These are phyloP conservation scores for Drosophila sp. DNA, from an alignment of 1,140 invertebrate species.

Conservation along the genomic window DNA sequence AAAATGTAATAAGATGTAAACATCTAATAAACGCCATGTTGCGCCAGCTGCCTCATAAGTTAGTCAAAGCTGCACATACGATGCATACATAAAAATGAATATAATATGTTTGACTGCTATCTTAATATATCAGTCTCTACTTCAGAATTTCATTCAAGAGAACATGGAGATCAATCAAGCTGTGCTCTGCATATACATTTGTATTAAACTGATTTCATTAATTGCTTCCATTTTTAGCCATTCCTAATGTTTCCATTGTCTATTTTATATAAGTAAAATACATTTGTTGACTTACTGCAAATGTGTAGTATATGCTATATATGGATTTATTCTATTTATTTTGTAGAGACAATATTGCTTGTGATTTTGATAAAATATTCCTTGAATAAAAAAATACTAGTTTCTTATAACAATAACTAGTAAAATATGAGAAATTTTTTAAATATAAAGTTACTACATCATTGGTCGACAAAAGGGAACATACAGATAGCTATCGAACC, in stretches of 20 bases:
- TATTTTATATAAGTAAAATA: not conserved
- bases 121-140: not conserved
- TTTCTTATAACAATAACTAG: no score
- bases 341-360: no score
- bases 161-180: slow-evolving; percentile 2
- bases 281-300: not conserved
- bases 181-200: not conserved
- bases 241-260: not conserved
- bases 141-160: not conserved
- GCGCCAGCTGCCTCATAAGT: slow-evolving; percentile 24
- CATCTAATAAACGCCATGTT: slow-evolving; percentile 36
- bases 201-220: not conserved
- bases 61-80: not conserved
- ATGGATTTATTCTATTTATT: no score
- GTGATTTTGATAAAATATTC: no score
- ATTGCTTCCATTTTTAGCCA: not conserved
- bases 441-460: no score
- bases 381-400: no score
- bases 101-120: not conserved
- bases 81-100: slow-evolving; percentile 3
- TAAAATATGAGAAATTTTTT: no score
- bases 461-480: no score
- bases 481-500: no score
- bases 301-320: not conserved
- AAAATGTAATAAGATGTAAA: slow-evolving; percentile 55